phyloP scores from a whole-genome alignment of 2,888 invertebrate genomes.

The Agrotis exclamationis region DNA sequence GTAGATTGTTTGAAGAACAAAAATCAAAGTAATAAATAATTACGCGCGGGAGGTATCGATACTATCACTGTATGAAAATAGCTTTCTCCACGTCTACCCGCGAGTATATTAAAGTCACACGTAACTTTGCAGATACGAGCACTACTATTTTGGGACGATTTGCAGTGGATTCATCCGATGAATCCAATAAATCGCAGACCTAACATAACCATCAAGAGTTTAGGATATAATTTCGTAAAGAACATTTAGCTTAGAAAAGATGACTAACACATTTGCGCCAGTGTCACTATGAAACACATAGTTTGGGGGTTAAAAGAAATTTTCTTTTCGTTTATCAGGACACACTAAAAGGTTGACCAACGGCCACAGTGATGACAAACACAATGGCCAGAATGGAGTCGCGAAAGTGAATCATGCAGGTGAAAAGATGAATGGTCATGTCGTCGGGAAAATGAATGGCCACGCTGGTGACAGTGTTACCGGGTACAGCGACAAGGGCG shows the following conservation, averaged over 20 bases:
- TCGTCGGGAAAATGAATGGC: conserved; percentile 66
- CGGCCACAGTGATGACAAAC: conserved; percentile 69
- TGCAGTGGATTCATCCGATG: conserved; percentile 79
- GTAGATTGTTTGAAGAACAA: background rate
- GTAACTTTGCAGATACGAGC: conserved; percentile 86
- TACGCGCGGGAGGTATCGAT: conserved; percentile 61
- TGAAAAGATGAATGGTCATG: conserved; percentile 66
- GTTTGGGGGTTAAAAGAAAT: conserved; percentile 76
- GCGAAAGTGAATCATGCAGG: conserved; percentile 67
- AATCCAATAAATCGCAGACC: conserved; percentile 77
- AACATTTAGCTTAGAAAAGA: conserved; percentile 61
- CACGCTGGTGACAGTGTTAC: conserved; percentile 70
- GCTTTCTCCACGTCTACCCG: conserved; percentile 54
- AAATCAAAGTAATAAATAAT: background rate
- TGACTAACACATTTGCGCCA: conserved; percentile 86
- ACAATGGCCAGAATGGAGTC: conserved; percentile 67
- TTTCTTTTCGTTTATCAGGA: conserved; percentile 86
- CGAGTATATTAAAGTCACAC: conserved; percentile 73
- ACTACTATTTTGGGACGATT: conserved; percentile 80
- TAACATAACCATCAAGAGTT: conserved; percentile 73
- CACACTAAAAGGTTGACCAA: conserved; percentile 76
- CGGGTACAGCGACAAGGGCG: conserved; percentile 68
- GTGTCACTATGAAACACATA: conserved; percentile 72
- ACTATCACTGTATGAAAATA: conserved; percentile 54
- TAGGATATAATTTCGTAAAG: conserved; percentile 59